A percentile compares a stretch with the other conserved stretches of the same genome.
These are phyloP conservation scores for Gopherus evgoodei DNA, from an alignment of 2,113 vertebrate genomes.

Conservation along the genomic window DNA sequence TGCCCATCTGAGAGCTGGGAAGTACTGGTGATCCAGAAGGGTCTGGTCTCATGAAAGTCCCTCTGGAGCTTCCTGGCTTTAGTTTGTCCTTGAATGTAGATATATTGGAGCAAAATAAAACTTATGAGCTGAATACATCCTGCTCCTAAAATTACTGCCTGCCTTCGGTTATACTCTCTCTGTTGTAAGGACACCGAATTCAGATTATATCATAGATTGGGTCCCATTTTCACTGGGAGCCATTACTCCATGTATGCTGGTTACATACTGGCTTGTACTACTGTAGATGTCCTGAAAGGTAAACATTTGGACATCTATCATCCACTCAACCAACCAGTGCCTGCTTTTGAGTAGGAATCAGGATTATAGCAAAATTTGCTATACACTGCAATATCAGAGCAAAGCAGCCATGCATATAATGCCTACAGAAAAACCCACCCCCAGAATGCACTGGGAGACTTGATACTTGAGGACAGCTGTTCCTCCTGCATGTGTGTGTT, in stretches of 20 bases:
- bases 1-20: neutral
- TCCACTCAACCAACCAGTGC: neutral
- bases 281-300: neutral
- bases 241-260: neutral
- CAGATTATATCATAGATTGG: neutral
- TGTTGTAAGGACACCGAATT: neutral
- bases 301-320: neutral
- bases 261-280: neutral
- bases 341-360: neutral
- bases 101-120: neutral
- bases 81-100: neutral
- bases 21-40: neutral
- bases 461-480: neutral
- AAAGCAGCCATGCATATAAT: neutral
- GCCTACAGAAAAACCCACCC: neutral
- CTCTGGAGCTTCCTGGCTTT: neutral
- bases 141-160: neutral
- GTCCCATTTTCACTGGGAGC: neutral
- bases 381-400: neutral
- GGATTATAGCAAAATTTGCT: neutral
- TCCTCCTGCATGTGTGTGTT: neutral
- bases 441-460: neutral
- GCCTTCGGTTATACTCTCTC: neutral
- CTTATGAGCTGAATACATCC: neutral
- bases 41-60: neutral